Percentiles rank a stretch among this genome's conserved stretches.
These are phyloP conservation scores for Pristis pectinata DNA, from an alignment of 2,797 vertebrate species.

Conservation along the genomic window DNA sequence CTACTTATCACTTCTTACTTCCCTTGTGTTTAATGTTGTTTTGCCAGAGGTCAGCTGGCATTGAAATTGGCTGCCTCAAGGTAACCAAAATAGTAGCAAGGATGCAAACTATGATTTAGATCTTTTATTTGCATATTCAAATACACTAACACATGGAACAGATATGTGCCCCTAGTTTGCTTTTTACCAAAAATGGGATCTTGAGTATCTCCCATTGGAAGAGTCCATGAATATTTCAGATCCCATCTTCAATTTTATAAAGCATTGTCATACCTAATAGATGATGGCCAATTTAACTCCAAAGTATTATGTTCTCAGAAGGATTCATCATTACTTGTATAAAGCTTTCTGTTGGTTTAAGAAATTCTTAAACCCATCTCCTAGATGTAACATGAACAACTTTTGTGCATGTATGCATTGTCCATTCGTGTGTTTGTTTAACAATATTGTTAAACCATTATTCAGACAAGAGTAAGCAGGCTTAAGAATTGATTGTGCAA, in stretches of 20 bases:
- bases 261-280: neutral
- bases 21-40: neutral
- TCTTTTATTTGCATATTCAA: neutral
- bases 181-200: neutral
- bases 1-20: neutral
- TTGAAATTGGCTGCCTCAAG: neutral
- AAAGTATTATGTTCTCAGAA: neutral
- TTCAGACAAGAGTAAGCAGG: neutral
- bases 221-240: neutral
- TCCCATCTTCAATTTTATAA: neutral
- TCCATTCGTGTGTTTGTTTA: neutral
- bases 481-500: neutral
- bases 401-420: neutral
- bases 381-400: neutral
- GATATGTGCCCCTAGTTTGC: neutral
- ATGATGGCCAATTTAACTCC: neutral
- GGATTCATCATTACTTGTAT: neutral
- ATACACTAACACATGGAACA: neutral
- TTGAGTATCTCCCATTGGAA: neutral
- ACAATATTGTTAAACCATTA: neutral
- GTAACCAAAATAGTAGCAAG: neutral
- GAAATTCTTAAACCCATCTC: neutral
- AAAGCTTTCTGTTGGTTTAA: neutral
- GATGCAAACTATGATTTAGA: neutral
- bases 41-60: neutral